phyloP scores from a whole-genome alignment of 1,140 invertebrate genomes.

The Trichomalopsis sarcophagae region DNA sequence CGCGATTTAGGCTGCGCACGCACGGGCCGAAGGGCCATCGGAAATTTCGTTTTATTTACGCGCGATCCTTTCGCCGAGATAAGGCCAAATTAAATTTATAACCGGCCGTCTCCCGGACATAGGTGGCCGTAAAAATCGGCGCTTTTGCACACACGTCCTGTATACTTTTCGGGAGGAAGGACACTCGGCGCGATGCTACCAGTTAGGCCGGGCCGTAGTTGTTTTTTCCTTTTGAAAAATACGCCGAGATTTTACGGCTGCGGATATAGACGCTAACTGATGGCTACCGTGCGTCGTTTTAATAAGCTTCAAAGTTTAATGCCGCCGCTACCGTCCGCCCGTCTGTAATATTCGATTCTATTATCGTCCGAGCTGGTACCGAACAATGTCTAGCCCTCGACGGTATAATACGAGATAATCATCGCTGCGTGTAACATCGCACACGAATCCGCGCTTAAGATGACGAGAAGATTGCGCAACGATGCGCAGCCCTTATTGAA shows the following conservation, averaged over 20 bases:
- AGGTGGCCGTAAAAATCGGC: slow-evolving; percentile 38
- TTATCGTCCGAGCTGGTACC: not conserved
- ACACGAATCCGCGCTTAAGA: not conserved
- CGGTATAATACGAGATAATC: slow-evolving; percentile 2
- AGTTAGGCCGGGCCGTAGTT: not conserved
- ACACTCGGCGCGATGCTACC: slow-evolving; percentile 2
- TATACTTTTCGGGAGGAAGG: not conserved
- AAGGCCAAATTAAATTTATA: slow-evolving; percentile 52
- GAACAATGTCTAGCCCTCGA: not conserved
- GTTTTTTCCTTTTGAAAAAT: not conserved
- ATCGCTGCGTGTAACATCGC: not conserved
- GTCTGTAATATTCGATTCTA: not conserved
- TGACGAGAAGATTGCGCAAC: not conserved
- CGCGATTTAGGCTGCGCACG: not conserved
- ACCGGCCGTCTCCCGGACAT: not conserved
- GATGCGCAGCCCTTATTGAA: not conserved
- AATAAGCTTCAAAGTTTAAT: not conserved
- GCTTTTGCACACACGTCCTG: not conserved
- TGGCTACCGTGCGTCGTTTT: not conserved
- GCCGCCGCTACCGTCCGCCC: not conserved
- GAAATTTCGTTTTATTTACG: slow-evolving; percentile 26
- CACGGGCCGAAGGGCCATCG: not conserved
- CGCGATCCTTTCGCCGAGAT: slow-evolving; percentile 47
- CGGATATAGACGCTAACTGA: not conserved
- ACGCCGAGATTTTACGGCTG: not conserved